phyloP scores from a whole-genome alignment of 2,797 vertebrate species.

The Todus mexicanus region DNA sequence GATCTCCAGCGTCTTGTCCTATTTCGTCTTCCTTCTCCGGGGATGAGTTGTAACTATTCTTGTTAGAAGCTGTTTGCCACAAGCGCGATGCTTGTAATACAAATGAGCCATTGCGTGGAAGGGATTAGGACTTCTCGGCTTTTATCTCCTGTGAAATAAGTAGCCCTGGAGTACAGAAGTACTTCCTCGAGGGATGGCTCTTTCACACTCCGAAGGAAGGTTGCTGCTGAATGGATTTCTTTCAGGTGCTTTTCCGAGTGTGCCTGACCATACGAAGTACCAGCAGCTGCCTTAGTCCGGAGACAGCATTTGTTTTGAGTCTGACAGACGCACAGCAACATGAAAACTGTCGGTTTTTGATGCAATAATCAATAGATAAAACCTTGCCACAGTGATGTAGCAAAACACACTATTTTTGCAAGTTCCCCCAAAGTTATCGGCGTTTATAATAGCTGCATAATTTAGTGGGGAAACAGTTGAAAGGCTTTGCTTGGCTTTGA shows the following conservation, averaged over 20 bases:
- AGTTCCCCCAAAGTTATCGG: not conserved
- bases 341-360: not conserved
- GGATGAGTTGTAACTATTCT: not conserved
- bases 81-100: not conserved
- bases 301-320: not conserved
- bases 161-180: not conserved
- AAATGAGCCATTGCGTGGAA: not conserved
- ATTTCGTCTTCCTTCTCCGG: not conserved
- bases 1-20: not conserved
- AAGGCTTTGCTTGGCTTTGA: constrained; percentile 8
- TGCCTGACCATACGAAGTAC: not conserved
- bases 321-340: not conserved
- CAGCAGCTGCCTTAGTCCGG: not conserved
- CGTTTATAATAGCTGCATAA: not conserved
- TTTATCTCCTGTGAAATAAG: not conserved
- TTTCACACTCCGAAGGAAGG: not conserved
- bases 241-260: not conserved
- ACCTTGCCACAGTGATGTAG: not conserved
- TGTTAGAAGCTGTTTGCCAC: not conserved
- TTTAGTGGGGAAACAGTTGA: not conserved
- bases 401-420: not conserved
- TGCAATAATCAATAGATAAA: not conserved
- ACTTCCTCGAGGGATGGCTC: not conserved
- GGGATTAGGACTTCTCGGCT: not conserved
- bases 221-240: not conserved